Percentiles rank a stretch among this genome's conserved stretches.
Evolutionary conservation across 1,140 invertebrate genomes (phyloP).

Genomic region (Orius laevigatus): DNA sequence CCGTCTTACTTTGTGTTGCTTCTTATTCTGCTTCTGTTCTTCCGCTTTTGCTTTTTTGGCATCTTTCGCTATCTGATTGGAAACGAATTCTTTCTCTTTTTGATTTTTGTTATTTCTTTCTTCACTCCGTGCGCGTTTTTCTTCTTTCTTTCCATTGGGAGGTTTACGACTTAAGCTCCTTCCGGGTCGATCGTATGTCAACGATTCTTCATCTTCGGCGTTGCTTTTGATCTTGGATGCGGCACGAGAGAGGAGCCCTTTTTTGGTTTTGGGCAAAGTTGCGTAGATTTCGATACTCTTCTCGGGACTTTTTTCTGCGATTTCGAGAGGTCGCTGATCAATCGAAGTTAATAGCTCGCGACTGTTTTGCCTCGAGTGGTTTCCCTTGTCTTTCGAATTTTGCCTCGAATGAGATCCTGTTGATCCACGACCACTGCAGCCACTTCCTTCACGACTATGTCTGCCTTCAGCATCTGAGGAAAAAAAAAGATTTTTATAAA

Average conservation of each 20-base stretch:
- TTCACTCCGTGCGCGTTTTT: constrained; percentile 67
- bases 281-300: constrained; percentile 81
- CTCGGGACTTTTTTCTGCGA: constrained; percentile 20
- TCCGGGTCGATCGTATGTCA: constrained; percentile 41
- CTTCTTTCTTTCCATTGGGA: constrained; percentile 50
- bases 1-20: constrained; percentile 76
- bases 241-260: constrained; percentile 30
- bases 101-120: constrained; percentile 49
- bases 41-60: constrained; percentile 37
- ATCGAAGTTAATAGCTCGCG: constrained; percentile 35
- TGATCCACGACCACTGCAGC: constrained; percentile 34
- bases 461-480: constrained; percentile 37
- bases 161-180: constrained; percentile 47
- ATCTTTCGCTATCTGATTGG: constrained; percentile 22
- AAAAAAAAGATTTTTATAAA: constrained; percentile 10
- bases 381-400: constrained; percentile 43
- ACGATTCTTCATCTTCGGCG: constrained; percentile 52
- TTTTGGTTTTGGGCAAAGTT: constrained; percentile 70
- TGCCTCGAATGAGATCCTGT: constrained; percentile 38
- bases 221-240: constrained; percentile 30
- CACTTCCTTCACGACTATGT: constrained; percentile 58
- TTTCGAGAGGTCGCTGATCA: constrained; percentile 21
- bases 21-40: constrained; percentile 61
- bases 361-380: constrained; percentile 43
- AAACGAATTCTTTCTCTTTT: constrained; percentile 21